phyloP scores from a whole-genome alignment of 2,888 invertebrate species.

The Steinernema carpocapsae region DNA sequence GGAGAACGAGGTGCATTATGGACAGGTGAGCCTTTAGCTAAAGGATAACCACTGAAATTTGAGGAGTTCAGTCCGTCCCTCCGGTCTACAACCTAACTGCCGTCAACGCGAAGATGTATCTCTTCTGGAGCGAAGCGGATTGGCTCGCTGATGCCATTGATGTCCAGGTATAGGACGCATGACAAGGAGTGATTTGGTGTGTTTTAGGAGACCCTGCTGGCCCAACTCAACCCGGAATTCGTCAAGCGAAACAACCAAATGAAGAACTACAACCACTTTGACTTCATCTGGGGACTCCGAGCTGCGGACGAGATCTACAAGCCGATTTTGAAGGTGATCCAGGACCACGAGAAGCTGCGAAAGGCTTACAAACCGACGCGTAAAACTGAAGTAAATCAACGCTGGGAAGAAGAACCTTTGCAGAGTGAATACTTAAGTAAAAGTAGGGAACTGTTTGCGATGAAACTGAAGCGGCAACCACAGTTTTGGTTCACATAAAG shows the following conservation, averaged over 20 bases:
- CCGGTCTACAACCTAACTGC: slow-evolving; percentile 56
- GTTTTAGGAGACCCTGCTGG: slow-evolving; percentile 40
- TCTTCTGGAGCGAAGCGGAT: slow-evolving; percentile 61
- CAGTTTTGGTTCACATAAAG: too few relatives aligned
- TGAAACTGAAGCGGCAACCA: too few relatives aligned
- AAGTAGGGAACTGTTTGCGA: too few relatives aligned
- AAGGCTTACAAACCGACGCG: too few relatives aligned
- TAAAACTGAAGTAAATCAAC: too few relatives aligned
- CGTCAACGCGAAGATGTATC: slow-evolving; percentile 55
- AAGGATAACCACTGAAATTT: background rate
- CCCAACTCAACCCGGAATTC: slow-evolving; percentile 32
- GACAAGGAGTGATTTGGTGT: too few relatives aligned
- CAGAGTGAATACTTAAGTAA: too few relatives aligned
- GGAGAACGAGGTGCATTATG: slow-evolving; percentile 46
- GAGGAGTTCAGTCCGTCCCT: slow-evolving; percentile 51
- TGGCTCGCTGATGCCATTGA: slow-evolving; percentile 46
- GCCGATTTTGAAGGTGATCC: slow-evolving; percentile 53
- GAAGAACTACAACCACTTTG: slow-evolving; percentile 55
- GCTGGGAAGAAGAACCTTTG: too few relatives aligned
- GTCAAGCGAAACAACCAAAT: slow-evolving; percentile 42
- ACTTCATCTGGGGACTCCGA: slow-evolving; percentile 68
- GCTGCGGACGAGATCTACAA: slow-evolving; percentile 63
- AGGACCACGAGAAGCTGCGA: background rate
- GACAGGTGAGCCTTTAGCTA: slow-evolving; percentile 38
- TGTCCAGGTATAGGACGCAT: background rate